A percentile compares a stretch with the other conserved stretches of the same genome.
Evolutionary conservation across 2,888 invertebrate species (phyloP).

Genomic region (Himalopsyche japonica): DNA sequence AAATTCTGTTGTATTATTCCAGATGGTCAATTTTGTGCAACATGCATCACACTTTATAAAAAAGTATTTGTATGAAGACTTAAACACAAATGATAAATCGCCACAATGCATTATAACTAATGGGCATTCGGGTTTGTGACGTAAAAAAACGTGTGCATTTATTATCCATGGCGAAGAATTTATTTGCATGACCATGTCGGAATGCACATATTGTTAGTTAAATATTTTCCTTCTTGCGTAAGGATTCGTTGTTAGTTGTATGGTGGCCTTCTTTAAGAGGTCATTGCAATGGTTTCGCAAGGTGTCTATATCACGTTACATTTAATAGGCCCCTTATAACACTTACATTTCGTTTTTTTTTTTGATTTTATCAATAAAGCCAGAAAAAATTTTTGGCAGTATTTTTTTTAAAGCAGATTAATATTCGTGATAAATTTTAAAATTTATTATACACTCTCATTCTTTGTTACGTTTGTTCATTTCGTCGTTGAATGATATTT

Average conservation of each 20-base stretch:
- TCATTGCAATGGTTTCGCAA: not conserved
- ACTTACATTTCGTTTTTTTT: not conserved
- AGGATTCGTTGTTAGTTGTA: not conserved
- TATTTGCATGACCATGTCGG: not conserved
- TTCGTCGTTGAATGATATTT: too few relatives aligned
- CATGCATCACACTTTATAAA: not conserved
- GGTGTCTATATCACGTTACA: not conserved
- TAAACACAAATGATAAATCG: not conserved
- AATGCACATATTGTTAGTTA: not conserved
- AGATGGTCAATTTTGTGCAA: not conserved
- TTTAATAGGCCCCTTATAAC: not conserved
- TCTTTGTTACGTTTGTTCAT: too few relatives aligned
- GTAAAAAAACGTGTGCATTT: not conserved
- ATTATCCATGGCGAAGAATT: not conserved
- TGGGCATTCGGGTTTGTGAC: not conserved
- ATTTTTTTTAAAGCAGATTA: too few relatives aligned
- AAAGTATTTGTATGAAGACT: too few relatives aligned
- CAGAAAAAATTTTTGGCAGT: not conserved
- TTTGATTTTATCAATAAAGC: not conserved
- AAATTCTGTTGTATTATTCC: not conserved
- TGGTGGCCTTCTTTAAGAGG: not conserved
- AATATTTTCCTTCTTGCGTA: not conserved
- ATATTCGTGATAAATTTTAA: too few relatives aligned
- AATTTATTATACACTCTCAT: too few relatives aligned
- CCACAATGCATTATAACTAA: not conserved